Evolutionary conservation across 2,113 vertebrate genomes (phyloP).

Genomic region (Neodon shergylaensis): DNA sequence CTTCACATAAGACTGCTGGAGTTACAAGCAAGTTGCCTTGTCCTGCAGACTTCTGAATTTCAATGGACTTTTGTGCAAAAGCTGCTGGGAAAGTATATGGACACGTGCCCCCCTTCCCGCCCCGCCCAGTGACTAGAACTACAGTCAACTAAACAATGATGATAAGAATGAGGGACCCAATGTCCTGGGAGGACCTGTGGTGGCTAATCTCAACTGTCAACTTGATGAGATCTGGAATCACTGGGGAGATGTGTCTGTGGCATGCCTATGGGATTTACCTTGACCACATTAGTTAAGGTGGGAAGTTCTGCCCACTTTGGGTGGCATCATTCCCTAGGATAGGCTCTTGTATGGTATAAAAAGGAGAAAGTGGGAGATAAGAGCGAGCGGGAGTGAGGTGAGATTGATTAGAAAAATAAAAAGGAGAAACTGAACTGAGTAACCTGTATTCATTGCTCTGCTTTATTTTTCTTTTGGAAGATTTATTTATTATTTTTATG

Average conservation of each 20-base stretch:
- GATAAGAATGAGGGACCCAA: not conserved
- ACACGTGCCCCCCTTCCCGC: too few species aligned
- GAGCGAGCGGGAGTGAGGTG: not conserved
- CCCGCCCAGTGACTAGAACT: too few species aligned
- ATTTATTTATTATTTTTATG: not conserved
- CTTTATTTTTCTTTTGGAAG: not conserved
- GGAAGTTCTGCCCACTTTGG: not conserved
- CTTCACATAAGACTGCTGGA: not conserved
- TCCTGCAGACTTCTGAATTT: not conserved
- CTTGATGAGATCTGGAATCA: not conserved
- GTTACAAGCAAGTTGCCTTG: not conserved
- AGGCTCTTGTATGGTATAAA: not conserved
- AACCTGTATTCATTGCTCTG: not conserved
- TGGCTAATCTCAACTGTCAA: not conserved
- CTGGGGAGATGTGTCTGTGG: not conserved
- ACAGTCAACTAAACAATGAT: too few species aligned
- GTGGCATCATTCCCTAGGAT: not conserved
- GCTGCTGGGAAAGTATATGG: not conserved
- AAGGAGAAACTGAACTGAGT: not conserved
- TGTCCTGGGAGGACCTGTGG: not conserved
- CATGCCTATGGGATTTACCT: not conserved
- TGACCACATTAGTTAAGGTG: not conserved
- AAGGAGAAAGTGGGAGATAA: not conserved
- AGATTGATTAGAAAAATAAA: not conserved
- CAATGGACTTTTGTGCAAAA: not conserved